phyloP scores from a whole-genome alignment of 2,888 invertebrate species.

The Drosophila monieri region DNA sequence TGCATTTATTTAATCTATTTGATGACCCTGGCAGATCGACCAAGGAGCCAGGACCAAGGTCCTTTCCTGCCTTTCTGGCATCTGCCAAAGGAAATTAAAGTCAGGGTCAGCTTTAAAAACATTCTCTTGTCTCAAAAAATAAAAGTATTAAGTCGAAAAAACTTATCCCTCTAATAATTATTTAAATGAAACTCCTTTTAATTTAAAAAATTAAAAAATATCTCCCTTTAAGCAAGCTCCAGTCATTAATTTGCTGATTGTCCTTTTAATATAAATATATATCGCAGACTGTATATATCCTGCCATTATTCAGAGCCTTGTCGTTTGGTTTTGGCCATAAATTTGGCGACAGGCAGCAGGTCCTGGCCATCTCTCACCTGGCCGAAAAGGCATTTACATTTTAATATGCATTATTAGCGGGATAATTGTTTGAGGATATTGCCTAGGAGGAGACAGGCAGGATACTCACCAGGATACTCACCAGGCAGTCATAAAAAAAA shows the following conservation, averaged over 20 bases:
- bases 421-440: slow-evolving; percentile 65
- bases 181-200: too few relatives aligned
- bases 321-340: slow-evolving; percentile 32
- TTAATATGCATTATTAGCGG: slow-evolving; percentile 70
- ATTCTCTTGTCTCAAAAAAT: too few relatives aligned
- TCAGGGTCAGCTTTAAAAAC: too few relatives aligned
- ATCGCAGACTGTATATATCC: background rate
- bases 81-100: too few relatives aligned
- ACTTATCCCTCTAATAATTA: too few relatives aligned
- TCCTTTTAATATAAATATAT: too few relatives aligned
- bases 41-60: background rate
- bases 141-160: too few relatives aligned
- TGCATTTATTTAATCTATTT: slow-evolving; percentile 69
- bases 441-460: slow-evolving; percentile 23
- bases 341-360: slow-evolving; percentile 10
- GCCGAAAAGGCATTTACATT: slow-evolving; percentile 50
- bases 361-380: slow-evolving; percentile 12
- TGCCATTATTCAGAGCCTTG: slow-evolving; percentile 31
- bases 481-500: background rate
- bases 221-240: too few relatives aligned
- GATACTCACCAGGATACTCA: background rate
- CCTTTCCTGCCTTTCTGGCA: background rate
- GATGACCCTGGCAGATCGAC: slow-evolving; percentile 29
- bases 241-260: too few relatives aligned
- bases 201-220: too few relatives aligned